Evolutionary conservation across 2,888 invertebrate species (phyloP), one percentile per base, ranked within the genome.

Genomic region (Uropetala carovei): DNA sequence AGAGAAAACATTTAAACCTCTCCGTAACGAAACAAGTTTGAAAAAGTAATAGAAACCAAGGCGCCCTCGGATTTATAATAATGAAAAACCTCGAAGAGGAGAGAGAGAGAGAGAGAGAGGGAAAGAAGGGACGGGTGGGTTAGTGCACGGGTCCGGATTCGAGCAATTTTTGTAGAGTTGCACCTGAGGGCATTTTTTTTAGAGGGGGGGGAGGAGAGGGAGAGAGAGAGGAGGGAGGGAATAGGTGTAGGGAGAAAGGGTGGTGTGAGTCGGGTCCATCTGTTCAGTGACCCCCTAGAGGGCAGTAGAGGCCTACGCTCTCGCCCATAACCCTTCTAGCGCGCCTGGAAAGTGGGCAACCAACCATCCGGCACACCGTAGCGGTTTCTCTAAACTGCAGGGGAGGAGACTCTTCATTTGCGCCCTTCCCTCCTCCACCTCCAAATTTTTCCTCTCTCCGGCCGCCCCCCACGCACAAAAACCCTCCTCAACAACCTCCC

Each of bases 271-370:
- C 56, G 57, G 83, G 5, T 83, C 56, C 18, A 57, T 43, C 83
- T 43, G 83, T 83, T 83, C 83, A 30, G 83, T 83, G 60, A 60
- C 59, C 86, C 86, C 60, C 86, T 22, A 86, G 86, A 86, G 86
- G 59, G 86, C 86, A 60, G 30, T 59, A 86, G 64, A 8, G n/a
- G 43, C 30, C 86, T 16, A 11, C 59, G 27, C 59, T 27, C 16
- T 14, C 59, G 22, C 59, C 86, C 60, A 22, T 60, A 56, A 16
- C 86, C 57, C n/a, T 64, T 64, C 64, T 16, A 64, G 64, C 16
- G 7, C n/a, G 64, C 43, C 27, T 4, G 60, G 59, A 58, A 43
- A 18, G 30, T 30, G 10, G 56, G 56, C 14, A 30, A 57, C 43
- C 86, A 86, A 86, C 86, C 86, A 86, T 86, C 59, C 27, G 30